Percentiles rank a stretch among this genome's conserved stretches.
Conservation (phyloP, 2,797 vertebrate species). For the Microctenopoma lineatum region DNA sequence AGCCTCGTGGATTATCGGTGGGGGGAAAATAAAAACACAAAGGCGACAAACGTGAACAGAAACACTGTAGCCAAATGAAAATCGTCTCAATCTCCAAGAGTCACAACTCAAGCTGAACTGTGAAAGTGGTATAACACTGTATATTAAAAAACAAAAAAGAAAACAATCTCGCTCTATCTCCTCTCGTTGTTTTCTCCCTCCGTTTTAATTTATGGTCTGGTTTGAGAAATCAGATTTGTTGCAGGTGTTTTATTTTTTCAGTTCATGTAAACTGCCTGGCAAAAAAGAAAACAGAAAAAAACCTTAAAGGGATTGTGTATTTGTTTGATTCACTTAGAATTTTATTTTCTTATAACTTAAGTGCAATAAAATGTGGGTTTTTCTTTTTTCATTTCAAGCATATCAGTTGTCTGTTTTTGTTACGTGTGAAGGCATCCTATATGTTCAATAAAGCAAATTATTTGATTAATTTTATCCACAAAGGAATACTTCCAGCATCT, state of each 20-base stretch:
- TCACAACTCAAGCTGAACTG: conserved; percentile 99
- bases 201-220: conserved; percentile 99
- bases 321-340: conserved; percentile 99
- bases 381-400: conserved; percentile 87
- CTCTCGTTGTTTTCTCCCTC: conserved; percentile 86
- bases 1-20: conserved; percentile 76
- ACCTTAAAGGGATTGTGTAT: conserved; percentile 99
- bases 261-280: conserved; percentile 99
- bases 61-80: conserved; percentile 87
- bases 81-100: conserved; percentile 97
- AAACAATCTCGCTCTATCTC: conserved; percentile 90
- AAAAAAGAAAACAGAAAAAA: conserved; percentile 94
- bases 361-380: conserved; percentile 99
- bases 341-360: conserved; percentile 99
- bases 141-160: conserved; percentile 88
- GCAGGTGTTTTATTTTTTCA: conserved; percentile 96
- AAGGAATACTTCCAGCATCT: conserved; percentile 54
- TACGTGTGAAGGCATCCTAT: conserved; percentile 84
- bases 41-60: conserved; percentile 76
- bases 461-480: conserved; percentile 79
- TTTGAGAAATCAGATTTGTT: conserved; percentile 97
- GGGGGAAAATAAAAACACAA: conserved; percentile 77
- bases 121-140: conserved; percentile 99
- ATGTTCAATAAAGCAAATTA: conserved; percentile 87
- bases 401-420: conserved; percentile 87